Conservation (phyloP, 2,113 vertebrate species). For the Corvus cornix region DNA sequence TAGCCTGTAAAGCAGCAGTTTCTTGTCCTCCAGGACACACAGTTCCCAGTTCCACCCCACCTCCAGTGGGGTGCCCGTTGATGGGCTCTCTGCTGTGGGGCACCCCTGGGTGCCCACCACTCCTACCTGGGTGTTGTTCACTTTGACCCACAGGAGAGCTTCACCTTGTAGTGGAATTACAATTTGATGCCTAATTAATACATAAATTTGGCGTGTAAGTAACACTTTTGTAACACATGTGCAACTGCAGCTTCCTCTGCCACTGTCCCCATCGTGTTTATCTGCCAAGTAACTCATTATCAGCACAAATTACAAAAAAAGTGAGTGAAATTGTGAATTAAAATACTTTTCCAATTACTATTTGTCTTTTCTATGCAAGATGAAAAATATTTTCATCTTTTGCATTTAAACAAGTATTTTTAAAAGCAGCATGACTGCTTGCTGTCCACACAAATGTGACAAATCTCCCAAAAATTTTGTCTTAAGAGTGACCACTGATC, state of each 20-base stretch:
- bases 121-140: not conserved
- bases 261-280: not conserved
- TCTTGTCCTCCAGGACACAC: not conserved
- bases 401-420: not conserved
- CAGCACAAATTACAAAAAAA: not conserved
- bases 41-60: not conserved
- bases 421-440: not conserved
- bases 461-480: not conserved
- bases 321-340: not conserved
- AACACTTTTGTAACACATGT: not conserved
- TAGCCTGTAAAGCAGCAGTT: not conserved
- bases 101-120: not conserved
- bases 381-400: not conserved
- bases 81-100: not conserved
- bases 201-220: not conserved
- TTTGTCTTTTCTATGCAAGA: not conserved
- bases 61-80: not conserved
- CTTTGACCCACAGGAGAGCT: too few species aligned
- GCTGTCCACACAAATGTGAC: not conserved
- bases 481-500: not conserved
- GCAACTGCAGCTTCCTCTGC: not conserved
- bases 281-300: not conserved
- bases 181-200: not conserved
- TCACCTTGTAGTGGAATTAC: rapidly evolving
- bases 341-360: not conserved